phyloP scores from a whole-genome alignment of 2,888 invertebrate species.

The Ametastegia equiseti region DNA sequence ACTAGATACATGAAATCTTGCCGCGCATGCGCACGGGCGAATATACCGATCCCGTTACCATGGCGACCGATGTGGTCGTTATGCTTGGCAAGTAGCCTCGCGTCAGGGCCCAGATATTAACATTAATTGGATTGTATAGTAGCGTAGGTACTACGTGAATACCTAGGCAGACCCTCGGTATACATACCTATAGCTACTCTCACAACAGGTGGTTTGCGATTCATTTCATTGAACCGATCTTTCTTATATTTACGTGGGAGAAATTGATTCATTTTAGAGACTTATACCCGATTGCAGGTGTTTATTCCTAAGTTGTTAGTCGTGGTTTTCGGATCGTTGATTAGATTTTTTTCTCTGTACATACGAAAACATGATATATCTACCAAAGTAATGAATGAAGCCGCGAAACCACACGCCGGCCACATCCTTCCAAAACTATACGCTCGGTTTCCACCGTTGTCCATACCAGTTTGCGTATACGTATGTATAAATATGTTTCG shows the following conservation, averaged over 20 bases:
- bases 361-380: background rate
- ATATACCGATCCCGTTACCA: constrained; percentile 58
- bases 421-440: background rate
- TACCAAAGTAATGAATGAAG: background rate
- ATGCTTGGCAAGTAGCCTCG: constrained; percentile 23
- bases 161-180: background rate
- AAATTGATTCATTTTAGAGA: too few species aligned
- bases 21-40: constrained; percentile 37
- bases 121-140: constrained; percentile 5
- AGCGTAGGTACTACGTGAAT: background rate
- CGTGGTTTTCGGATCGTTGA: background rate
- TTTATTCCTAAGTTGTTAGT: background rate
- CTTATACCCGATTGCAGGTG: background rate
- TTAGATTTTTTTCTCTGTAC: background rate
- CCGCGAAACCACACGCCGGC: background rate
- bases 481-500: background rate
- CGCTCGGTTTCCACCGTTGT: background rate
- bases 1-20: background rate
- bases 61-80: constrained; percentile 56
- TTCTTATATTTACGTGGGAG: too few species aligned
- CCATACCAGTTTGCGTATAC: too few species aligned
- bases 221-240: background rate
- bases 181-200: background rate
- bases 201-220: constrained; percentile 8
- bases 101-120: constrained; percentile 14